Conservation (phyloP, 2,113 vertebrate species). For the Coptodon rendalli region DNA sequence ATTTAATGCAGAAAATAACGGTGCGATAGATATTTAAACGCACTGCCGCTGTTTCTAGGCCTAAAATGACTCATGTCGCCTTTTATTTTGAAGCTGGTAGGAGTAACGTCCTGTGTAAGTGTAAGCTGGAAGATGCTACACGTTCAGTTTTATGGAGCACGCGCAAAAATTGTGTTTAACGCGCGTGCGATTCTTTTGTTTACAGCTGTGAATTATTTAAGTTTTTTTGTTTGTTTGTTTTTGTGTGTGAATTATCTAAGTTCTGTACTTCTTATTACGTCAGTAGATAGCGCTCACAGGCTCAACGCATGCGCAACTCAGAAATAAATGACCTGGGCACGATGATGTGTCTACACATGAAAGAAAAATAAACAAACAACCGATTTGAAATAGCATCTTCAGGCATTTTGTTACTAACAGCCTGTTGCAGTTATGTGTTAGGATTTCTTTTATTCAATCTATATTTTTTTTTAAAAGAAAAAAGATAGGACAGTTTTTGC, state of each 20-base stretch:
- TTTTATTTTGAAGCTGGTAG: neutral
- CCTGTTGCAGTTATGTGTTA: neutral
- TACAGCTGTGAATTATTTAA: neutral
- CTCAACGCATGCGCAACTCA: neutral
- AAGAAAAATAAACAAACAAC: neutral
- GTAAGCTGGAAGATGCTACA: neutral
- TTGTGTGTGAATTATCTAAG: neutral
- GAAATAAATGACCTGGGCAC: neutral
- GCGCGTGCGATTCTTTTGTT: neutral
- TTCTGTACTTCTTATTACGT: neutral
- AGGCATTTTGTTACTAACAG: neutral
- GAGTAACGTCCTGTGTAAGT: neutral
- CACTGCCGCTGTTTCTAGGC: neutral
- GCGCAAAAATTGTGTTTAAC: neutral
- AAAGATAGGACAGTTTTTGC: neutral
- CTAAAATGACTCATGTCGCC: neutral
- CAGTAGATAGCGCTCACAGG: neutral
- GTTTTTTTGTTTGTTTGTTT: neutral
- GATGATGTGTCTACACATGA: neutral
- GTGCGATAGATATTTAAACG: neutral
- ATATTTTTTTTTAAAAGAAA: fast-evolving
- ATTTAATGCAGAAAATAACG: neutral
- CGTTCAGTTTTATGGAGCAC: neutral
- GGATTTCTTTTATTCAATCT: neutral
- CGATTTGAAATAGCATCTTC: neutral